Conservation (phyloP, 2,888 invertebrate genomes). For the Deroplatys truncata region DNA sequence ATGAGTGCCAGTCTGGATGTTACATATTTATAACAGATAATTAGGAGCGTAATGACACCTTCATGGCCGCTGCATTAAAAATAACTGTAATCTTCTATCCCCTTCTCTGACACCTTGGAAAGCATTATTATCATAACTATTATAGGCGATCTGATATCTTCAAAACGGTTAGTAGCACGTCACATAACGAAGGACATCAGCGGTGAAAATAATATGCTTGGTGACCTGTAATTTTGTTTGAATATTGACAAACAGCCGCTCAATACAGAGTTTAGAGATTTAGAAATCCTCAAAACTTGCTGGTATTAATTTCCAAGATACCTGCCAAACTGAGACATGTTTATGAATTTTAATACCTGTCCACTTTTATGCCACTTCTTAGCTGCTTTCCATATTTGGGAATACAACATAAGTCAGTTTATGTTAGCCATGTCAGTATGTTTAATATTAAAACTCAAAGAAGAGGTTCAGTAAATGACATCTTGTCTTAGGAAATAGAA, state of each 20-base stretch:
- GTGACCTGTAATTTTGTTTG: background rate
- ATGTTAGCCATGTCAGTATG: no score
- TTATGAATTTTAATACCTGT: no score
- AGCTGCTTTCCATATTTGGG: no score
- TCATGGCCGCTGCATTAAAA: background rate
- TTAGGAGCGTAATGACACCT: background rate
- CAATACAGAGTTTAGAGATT: background rate
- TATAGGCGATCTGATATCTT: background rate
- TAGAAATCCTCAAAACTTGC: no score
- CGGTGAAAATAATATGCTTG: background rate
- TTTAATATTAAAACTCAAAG: no score
- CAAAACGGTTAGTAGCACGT: background rate
- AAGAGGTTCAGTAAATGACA: no score
- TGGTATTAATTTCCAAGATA: no score
- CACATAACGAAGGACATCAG: background rate
- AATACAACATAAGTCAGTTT: no score
- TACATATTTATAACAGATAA: background rate
- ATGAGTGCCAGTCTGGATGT: background rate
- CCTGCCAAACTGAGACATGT: no score
- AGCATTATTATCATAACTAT: background rate
- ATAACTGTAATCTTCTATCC: background rate
- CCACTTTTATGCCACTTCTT: no score
- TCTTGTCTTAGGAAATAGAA: no score
- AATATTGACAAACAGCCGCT: background rate
- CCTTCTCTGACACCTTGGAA: background rate